Conservation (phyloP, 2,113 vertebrate genomes). For the Cebus imitator region DNA sequence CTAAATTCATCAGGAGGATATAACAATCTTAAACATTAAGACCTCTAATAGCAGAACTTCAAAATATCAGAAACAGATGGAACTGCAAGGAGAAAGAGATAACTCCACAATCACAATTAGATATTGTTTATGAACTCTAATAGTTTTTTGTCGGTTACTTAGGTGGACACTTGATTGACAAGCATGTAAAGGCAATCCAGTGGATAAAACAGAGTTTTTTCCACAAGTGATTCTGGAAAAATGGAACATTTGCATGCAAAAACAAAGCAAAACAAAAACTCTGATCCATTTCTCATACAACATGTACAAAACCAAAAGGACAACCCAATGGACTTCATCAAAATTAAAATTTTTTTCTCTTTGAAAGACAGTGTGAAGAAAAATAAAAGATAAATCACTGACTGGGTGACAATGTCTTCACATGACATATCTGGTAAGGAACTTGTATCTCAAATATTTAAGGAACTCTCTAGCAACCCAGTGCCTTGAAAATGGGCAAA, state of each 20-base stretch:
- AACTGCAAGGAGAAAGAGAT: not conserved
- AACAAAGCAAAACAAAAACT: not conserved
- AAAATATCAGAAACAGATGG: not conserved
- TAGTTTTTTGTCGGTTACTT: not conserved
- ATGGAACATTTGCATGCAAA: not conserved
- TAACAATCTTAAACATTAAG: not conserved
- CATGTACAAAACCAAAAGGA: not conserved
- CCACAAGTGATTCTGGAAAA: not conserved
- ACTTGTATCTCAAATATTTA: not conserved
- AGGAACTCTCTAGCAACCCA: not conserved
- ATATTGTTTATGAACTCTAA: not conserved
- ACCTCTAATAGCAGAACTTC: not conserved
- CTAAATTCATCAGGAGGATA: not conserved
- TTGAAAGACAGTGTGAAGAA: constrained; percentile 10
- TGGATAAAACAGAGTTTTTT: not conserved
- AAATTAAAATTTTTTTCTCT: not conserved
- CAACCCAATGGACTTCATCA: not conserved
- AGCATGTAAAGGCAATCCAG: not conserved
- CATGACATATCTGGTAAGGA: not conserved
- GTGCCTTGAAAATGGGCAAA: not conserved
- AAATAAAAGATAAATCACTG: not conserved
- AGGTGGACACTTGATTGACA: not conserved
- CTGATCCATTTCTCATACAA: not conserved
- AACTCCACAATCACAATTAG: not conserved
- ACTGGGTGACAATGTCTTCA: not conserved